Evolutionary conservation across 2,797 vertebrate genomes (phyloP), one percentile per base, ranked within the genome.

Genomic region (Xerus rutilus): DNA sequence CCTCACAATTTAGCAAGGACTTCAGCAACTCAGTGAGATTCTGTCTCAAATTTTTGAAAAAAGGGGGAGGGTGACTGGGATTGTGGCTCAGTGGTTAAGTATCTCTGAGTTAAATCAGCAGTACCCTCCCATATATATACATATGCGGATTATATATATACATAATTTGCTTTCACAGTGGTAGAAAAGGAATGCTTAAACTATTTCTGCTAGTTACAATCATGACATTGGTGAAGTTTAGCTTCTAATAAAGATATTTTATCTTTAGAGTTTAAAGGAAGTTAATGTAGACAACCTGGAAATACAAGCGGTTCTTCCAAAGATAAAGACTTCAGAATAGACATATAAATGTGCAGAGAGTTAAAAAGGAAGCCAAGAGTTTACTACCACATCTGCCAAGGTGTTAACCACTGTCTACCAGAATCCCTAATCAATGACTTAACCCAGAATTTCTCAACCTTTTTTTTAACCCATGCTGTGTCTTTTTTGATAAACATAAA

Each of bases 241-340:
- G 64, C 67, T 84, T 86, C 52, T 79, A 52, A 91, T 49, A 93
- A 86, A 79, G 67, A 62, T 83, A 25, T 91, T 78, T 76, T 88
- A 70, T 93, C 57, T 69, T 93, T 83, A 67, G 39, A 52, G 7
- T 88, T 85, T 93, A 86, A 89, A 86, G 70, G 84, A 83, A 67
- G 52, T 85, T 90, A 76, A 67, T 84, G 5, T n/a, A 73, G 82
- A 35, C 39, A 47, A 54, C 82, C 43, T 91, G 43, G 67, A 96
- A 91, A 92, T 89, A 64, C 20, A 81, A 94, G 89, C 35, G 32
- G 32, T 95, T 39, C 14, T 23, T 23, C 49, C 14, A 84, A 69
- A 78, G 79, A n/a, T 74, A 45, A 89, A 84, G 35, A 94, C 64
- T 79, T 83, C 70, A 49, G 69, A 70, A 64, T 88, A 90, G 82